Conservation (phyloP, 2,113 vertebrate genomes). For the Ochotona curzoniae region DNA sequence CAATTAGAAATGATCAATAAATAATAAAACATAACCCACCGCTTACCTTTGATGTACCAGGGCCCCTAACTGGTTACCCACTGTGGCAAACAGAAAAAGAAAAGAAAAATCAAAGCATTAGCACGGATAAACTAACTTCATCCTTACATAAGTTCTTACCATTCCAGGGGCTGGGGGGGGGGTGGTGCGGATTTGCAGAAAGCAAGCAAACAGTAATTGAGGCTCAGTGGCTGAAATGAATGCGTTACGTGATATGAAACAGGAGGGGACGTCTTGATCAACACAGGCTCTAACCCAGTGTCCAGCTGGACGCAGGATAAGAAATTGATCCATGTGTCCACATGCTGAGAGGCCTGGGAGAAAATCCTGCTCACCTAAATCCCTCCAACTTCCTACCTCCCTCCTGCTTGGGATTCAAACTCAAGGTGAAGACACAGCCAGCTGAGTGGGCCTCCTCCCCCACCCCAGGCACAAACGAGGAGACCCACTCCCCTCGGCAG, state of each 20-base stretch:
- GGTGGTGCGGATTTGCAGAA: constrained; percentile 67
- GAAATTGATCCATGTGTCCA: constrained; percentile 87
- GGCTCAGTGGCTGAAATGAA: constrained; percentile 88
- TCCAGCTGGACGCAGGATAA: constrained; percentile 90
- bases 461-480: constrained; percentile 75
- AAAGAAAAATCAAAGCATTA: constrained; percentile 89
- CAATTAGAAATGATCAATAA: constrained; percentile 93
- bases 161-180: constrained; percentile 71
- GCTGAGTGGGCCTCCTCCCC: background rate
- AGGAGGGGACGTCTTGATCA: constrained; percentile 88
- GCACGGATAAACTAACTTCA: constrained; percentile 90
- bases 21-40: constrained; percentile 92
- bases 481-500: constrained; percentile 65
- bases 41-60: constrained; percentile 99
- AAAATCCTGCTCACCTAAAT: constrained; percentile 84
- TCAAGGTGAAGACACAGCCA: constrained; percentile 58
- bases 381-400: constrained; percentile 78
- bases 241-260: constrained; percentile 84
- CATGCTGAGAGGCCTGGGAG: constrained; percentile 88
- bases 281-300: constrained; percentile 85
- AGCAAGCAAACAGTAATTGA: constrained; percentile 86
- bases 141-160: constrained; percentile 85
- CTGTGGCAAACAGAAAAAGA: constrained; percentile 89
- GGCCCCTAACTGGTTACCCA: constrained; percentile 97
- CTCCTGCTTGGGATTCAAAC: constrained; percentile 76